Evolutionary conservation across 2,113 vertebrate species (phyloP).

Genomic region (Rhynchomys soricoides): DNA sequence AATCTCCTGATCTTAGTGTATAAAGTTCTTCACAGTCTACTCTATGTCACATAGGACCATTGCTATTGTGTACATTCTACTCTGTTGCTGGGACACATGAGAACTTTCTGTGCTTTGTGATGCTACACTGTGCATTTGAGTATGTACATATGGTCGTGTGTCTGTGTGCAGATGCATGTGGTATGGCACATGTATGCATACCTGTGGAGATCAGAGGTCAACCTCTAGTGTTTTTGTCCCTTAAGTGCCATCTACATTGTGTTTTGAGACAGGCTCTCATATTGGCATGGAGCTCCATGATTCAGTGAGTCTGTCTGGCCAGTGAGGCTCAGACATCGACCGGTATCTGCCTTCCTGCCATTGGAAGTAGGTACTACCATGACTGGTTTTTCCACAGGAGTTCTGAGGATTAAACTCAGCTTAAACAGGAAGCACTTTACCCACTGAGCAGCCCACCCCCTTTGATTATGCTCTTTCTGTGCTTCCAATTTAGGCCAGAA

Average conservation of each 20-base stretch:
- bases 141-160: neutral
- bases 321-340: neutral
- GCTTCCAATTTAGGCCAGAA: neutral
- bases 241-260: neutral
- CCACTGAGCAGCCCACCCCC: neutral
- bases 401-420: neutral
- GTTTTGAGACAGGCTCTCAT: neutral
- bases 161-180: neutral
- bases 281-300: neutral
- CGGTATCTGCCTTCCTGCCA: neutral
- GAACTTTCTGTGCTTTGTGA: neutral
- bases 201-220: neutral
- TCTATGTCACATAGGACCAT: neutral
- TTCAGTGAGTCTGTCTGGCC: too few relatives aligned
- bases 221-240: neutral
- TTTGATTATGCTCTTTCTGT: conserved; percentile 7
- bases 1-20: neutral
- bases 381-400: neutral
- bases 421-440: neutral
- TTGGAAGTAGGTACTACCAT: neutral
- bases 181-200: neutral
- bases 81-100: neutral
- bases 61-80: neutral
- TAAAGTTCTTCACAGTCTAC: neutral
- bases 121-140: neutral